Base-by-base conservation (phyloP, 2,113 vertebrate species). In the Myanophis thanlyinensis region DNA sequence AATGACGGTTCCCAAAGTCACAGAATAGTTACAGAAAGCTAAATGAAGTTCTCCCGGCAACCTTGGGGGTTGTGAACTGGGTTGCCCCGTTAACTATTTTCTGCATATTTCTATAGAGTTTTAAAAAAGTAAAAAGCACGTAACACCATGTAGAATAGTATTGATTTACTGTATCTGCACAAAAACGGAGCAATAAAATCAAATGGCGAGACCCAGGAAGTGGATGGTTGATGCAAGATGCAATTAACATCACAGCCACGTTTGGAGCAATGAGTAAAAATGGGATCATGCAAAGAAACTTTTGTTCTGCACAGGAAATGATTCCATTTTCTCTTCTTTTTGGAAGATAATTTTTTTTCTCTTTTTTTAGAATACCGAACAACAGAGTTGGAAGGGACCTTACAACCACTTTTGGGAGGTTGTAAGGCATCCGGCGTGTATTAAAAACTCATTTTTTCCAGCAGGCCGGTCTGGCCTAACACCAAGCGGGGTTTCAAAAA, bases 291-390 rank as follows among this genome's bases (percentile, higher is more conserved):
- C 30, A 67, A n/a, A 27, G 12, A 67, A 27, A 67, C 30, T 2
- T 30, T 30, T 59, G 9, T 13, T 62, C 23, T 20, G 1, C 56
- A 52, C 47, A 49, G 25, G 9, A 9, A 22, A 44, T 22, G 30
- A 90, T 52, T 89, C 4, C 85, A n/a, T 27, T 94, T 90, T 22
- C 95, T 67, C 88, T 35, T 88, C 59, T 27, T 93, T 44, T 87
- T 56, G 73, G 30, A 15, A 9, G 23, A 25, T 0, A 56, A 1
- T 56, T 62, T 54, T 54, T 62, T 0, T 3, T 15, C 12, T 67
- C 1, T 59, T 4, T 62, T n/a, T 67, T 67, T n/a, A 67, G 12
- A 67, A 67, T n/a, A n/a, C 12, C 15, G 62, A 15, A 67, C 27
- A 35, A n/a, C n/a, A n/a, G 1, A 15, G 0, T 67, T n/a, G 30